Conservation (phyloP, 2,888 invertebrate species). For the Spatulosminthurus flaviceps region DNA sequence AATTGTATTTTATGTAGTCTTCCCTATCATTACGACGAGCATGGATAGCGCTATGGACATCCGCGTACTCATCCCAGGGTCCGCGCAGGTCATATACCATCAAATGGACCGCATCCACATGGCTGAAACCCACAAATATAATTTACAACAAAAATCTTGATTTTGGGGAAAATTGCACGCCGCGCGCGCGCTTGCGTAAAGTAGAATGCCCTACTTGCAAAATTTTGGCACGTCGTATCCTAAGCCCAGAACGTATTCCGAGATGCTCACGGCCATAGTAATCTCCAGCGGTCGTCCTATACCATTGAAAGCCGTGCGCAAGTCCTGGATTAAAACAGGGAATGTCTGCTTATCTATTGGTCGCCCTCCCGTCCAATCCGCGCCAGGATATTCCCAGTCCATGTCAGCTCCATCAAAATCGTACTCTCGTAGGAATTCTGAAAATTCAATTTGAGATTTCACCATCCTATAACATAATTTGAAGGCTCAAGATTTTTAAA, state of each 20-base stretch:
- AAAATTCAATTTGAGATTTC: not conserved
- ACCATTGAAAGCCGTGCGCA: slow-evolving; percentile 76
- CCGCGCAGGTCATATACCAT: slow-evolving; percentile 45
- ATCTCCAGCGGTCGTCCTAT: slow-evolving; percentile 83
- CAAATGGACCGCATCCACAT: slow-evolving; percentile 39
- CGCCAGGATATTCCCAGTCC: slow-evolving; percentile 91
- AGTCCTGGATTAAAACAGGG: slow-evolving; percentile 82
- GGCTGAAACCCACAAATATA: not conserved
- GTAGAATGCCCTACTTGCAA: slow-evolving; percentile 74
- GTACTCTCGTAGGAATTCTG: slow-evolving; percentile 74
- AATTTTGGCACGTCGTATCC: slow-evolving; percentile 89
- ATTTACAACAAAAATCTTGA: not conserved
- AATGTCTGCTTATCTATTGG: slow-evolving; percentile 85
- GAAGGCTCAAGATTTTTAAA: too few species aligned
- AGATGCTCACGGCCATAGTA: slow-evolving; percentile 87
- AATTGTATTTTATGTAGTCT: slow-evolving; percentile 78
- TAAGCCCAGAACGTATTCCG: slow-evolving; percentile 84
- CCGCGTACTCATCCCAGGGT: slow-evolving; percentile 81
- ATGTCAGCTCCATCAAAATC: slow-evolving; percentile 85
- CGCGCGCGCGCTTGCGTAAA: too few species aligned
- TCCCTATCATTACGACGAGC: slow-evolving; percentile 86
- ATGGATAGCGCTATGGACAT: slow-evolving; percentile 85
- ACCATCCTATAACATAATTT: too few species aligned
- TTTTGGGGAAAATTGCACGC: too few species aligned
- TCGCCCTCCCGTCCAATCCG: slow-evolving; percentile 83